These are phyloP conservation scores for Semaprochilodus insignis DNA, from an alignment of 2,797 vertebrate genomes.

Conservation along the genomic window DNA sequence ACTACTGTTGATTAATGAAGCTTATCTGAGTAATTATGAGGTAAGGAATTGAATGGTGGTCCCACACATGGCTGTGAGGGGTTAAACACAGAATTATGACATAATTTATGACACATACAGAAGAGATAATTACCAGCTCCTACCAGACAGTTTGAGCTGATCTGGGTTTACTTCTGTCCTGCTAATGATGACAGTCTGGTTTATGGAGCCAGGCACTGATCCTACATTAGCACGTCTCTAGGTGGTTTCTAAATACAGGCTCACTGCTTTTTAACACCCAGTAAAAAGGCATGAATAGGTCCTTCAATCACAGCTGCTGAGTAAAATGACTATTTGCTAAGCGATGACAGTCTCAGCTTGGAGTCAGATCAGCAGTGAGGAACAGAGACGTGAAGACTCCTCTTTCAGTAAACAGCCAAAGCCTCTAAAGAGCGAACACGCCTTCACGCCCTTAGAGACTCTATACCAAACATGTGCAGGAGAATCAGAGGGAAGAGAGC, in stretches of 20 bases:
- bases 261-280: not conserved
- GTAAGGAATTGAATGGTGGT: no score
- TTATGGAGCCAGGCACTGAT: not conserved
- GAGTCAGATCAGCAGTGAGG: not conserved
- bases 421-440: not conserved
- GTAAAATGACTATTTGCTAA: not conserved
- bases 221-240: not conserved
- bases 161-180: not conserved
- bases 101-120: not conserved
- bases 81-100: not conserved
- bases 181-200: no score
- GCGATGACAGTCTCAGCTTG: not conserved
- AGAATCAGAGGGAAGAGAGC: not conserved
- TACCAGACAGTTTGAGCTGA: not conserved
- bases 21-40: no score
- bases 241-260: not conserved
- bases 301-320: not conserved
- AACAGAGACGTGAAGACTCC: not conserved
- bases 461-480: no score
- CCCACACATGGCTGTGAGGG: no score
- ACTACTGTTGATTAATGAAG: no score
- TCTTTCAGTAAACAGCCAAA: not conserved
- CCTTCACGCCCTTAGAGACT: not conserved
- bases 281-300: not conserved
- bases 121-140: not conserved